phyloP scores from a whole-genome alignment of 2,888 invertebrate genomes.

The Drosophila meridionalis region DNA sequence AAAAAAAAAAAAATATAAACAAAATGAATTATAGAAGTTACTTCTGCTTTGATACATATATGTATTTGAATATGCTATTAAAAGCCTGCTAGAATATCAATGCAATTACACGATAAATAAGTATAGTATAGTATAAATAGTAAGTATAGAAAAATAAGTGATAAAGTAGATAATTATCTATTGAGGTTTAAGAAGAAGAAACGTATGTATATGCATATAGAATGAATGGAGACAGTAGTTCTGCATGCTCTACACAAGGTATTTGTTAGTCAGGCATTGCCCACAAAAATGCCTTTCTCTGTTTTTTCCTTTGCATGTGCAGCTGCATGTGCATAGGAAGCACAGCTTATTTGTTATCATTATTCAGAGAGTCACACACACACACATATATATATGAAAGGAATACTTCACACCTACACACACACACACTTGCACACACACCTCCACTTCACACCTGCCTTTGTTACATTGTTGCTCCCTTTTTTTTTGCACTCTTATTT shows the following conservation, averaged over 20 bases:
- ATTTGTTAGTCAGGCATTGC: neutral
- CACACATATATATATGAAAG: neutral
- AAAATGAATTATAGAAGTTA: too few species aligned
- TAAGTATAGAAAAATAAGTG: too few species aligned
- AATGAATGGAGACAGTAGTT: neutral
- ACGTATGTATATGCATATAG: neutral
- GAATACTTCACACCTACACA: slow-evolving; percentile 1
- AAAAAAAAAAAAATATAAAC: too few species aligned
- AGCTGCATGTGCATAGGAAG: slow-evolving; percentile 20
- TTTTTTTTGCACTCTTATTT: neutral
- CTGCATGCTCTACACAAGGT: neutral
- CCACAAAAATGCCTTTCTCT: too few species aligned
- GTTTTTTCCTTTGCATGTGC: neutral
- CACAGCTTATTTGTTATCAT: slow-evolving; percentile 41
- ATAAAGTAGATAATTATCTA: too few species aligned
- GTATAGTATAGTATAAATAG: too few species aligned
- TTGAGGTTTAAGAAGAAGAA: neutral
- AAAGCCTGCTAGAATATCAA: too few species aligned
- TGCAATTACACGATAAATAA: too few species aligned
- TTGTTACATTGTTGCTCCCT: slow-evolving; percentile 20
- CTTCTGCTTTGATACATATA: too few species aligned
- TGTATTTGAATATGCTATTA: too few species aligned
- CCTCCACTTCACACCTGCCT: slow-evolving; percentile 12
- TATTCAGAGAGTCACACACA: slow-evolving; percentile 30
- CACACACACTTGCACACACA: neutral